Evolutionary conservation across 2,888 invertebrate species (phyloP).

Genomic region (Latrodectus hesperus): DNA sequence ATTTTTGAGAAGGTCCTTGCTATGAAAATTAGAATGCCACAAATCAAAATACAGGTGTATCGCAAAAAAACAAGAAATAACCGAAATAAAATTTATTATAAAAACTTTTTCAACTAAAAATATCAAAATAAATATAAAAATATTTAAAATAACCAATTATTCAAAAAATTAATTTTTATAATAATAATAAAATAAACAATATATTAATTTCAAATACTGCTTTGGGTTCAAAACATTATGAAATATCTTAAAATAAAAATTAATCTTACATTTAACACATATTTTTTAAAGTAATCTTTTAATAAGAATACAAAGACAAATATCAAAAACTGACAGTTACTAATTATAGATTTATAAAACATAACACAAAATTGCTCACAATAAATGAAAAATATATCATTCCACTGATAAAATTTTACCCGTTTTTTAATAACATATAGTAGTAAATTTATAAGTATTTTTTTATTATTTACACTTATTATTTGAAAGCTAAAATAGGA

Average conservation of each 20-base stretch:
- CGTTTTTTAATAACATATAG: background rate
- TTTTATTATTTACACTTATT: too few relatives aligned
- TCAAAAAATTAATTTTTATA: background rate
- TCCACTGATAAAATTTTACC: background rate
- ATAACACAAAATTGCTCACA: background rate
- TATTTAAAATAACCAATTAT: background rate
- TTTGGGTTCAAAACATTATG: background rate
- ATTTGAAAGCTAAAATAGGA: too few relatives aligned
- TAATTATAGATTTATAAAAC: background rate
- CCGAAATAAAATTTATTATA: background rate
- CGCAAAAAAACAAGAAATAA: conserved; percentile 41
- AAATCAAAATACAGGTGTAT: conserved; percentile 48
- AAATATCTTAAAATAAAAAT: background rate
- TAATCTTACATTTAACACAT: background rate
- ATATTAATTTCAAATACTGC: background rate
- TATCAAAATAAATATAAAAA: conserved; percentile 7
- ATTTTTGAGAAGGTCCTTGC: conserved; percentile 77
- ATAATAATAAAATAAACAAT: background rate
- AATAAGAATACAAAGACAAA: too few relatives aligned
- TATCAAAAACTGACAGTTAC: background rate
- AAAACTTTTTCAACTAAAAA: background rate
- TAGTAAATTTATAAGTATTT: too few relatives aligned
- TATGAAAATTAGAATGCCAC: conserved; percentile 68
- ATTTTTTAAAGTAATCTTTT: background rate
- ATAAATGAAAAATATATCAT: background rate